These are phyloP conservation scores for Synchiropus splendidus DNA, from an alignment of 2,113 vertebrate genomes.

Conservation along the genomic window DNA sequence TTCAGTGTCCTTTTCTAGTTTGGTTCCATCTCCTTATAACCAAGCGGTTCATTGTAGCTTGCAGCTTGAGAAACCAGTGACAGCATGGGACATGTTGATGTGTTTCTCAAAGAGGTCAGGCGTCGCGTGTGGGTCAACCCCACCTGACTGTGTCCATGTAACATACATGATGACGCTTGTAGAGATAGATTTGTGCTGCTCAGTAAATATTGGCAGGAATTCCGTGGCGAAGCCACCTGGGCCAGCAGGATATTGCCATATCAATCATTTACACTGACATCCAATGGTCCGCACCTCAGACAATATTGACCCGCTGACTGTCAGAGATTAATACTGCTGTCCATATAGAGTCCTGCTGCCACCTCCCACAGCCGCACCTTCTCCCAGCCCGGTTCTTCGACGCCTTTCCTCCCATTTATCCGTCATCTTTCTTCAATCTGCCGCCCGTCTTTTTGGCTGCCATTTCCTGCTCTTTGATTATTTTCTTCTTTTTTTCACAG, in stretches of 20 bases:
- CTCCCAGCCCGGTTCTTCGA: slow-evolving; percentile 13
- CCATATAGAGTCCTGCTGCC: slow-evolving; percentile 21
- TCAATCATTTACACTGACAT: slow-evolving; percentile 56
- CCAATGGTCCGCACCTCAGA: slow-evolving; percentile 41
- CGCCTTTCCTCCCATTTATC: slow-evolving; percentile 6
- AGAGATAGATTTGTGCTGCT: slow-evolving; percentile 33
- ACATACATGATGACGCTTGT: neutral
- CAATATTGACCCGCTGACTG: slow-evolving; percentile 56
- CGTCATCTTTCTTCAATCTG: slow-evolving; percentile 1
- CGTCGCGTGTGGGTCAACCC: neutral
- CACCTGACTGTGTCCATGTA: too few species aligned
- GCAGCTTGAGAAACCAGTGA: too few species aligned
- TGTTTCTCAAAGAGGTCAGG: neutral
- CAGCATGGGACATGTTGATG: too few species aligned
- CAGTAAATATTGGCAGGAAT: slow-evolving; percentile 41
- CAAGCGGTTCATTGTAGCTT: too few species aligned
- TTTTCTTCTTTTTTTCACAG: slow-evolving; percentile 8
- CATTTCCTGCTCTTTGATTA: slow-evolving; percentile 7
- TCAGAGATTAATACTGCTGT: slow-evolving; percentile 53
- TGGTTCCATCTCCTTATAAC: too few species aligned
- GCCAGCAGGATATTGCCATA: slow-evolving; percentile 62
- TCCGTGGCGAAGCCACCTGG: slow-evolving; percentile 49
- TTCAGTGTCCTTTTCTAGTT: too few species aligned
- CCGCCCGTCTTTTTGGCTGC: too few species aligned
- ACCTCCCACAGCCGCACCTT: slow-evolving; percentile 15